Base-by-base conservation (phyloP, 92 coral and sea anemone species). In the Bergia puertoricense region DNA sequence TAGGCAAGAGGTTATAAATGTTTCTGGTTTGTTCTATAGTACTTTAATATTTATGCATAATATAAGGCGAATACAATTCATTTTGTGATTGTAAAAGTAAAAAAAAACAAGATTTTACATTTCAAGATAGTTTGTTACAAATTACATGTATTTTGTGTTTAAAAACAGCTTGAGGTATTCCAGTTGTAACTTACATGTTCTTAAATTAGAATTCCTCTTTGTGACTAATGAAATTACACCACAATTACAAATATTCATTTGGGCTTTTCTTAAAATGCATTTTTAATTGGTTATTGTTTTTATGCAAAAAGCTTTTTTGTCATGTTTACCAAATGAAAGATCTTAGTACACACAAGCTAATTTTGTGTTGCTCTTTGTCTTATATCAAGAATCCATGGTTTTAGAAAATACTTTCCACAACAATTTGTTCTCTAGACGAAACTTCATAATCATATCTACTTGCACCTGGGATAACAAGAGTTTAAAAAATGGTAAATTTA, bases 241-340 rank as follows among this genome's bases (percentile, higher is more conserved):
- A 66, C 71, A 81, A 81, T 81, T 38, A 20, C 74, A 81, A 81
- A 15, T 59, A 57, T 81, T 81, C 51, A 20, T 42, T 40, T 50
- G 44, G 14, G 2, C 73, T 39, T 39, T 57, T 81, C 40, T 5
- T 42, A 62, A 59, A 62, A 41, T 59, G 51, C 85, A 81, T 30
- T 23, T 50, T 22, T 20, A 79, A 79, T 79, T 23, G 82, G 62
- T 79, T 36, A 79, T 81, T 81, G 85, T 81, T 16, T 57, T 62
- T 81, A 81, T 81, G 85, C 74, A 81, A 81, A 76, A 76, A 81
- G 72, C 67, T 51, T 79, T 81, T 57, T 57, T 81, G 74, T 62
- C 45, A 20, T 81, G 72, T 81, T 81, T 40, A 81, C 85, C 18
- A 41, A 76, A 62, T 81, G 15, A 81, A 59, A 57, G 72, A 16